Evolutionary conservation across 2,888 invertebrate genomes (phyloP).

Genomic region (Xestia ashworthii): DNA sequence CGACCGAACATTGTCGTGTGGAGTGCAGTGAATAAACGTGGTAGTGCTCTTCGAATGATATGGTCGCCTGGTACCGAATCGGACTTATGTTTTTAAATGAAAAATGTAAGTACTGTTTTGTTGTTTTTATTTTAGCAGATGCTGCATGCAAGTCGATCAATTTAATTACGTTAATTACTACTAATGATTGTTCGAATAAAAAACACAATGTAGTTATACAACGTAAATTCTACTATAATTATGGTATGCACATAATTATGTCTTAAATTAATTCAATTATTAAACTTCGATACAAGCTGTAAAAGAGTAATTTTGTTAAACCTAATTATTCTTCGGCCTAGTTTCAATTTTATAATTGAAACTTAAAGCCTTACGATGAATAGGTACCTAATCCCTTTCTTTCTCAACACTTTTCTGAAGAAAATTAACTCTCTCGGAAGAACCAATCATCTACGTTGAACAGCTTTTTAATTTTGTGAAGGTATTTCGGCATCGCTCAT

Average conservation of each 20-base stretch:
- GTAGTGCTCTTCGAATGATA: slow-evolving; percentile 70
- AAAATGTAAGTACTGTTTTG: slow-evolving; percentile 73
- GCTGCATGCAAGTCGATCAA: neutral
- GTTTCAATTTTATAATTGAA: neutral
- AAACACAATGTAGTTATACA: neutral
- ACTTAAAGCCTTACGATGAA: neutral
- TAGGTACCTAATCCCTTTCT: neutral
- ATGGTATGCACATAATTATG: neutral
- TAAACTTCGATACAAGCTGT: neutral
- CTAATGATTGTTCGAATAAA: neutral
- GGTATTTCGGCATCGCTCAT: neutral
- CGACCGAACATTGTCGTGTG: slow-evolving; percentile 72
- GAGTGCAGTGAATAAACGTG: slow-evolving; percentile 85
- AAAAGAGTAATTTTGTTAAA: neutral
- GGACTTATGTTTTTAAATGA: slow-evolving; percentile 68
- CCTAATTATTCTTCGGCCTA: neutral
- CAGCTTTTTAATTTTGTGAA: slow-evolving; percentile 3
- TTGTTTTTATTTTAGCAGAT: neutral
- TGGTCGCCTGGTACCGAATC: slow-evolving; percentile 64
- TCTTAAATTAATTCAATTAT: neutral
- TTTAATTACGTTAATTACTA: neutral
- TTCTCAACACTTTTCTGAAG: neutral
- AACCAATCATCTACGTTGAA: slow-evolving; percentile 5
- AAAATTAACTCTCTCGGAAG: neutral
- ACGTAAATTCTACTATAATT: too few species aligned